Evolutionary conservation across 2,888 invertebrate species (phyloP).

Genomic region (Ophonus ardosiacus): DNA sequence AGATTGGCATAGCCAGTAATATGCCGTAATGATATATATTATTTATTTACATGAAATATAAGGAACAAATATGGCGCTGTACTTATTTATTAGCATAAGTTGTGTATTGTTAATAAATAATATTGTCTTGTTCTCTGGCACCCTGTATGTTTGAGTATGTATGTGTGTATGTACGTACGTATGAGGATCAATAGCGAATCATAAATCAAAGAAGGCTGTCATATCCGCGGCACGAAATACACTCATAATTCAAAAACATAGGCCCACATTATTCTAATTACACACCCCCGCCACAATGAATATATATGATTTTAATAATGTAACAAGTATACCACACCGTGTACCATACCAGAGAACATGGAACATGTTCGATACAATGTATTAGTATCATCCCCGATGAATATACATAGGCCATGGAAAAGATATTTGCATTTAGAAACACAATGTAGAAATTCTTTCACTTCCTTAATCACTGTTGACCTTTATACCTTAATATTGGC

Average conservation of each 20-base stretch:
- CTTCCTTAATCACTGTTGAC: too few relatives aligned
- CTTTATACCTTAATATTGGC: too few relatives aligned
- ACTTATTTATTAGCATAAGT: neutral
- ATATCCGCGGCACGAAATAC: slow-evolving; percentile 60
- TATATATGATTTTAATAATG: slow-evolving; percentile 58
- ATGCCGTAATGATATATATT: too few relatives aligned
- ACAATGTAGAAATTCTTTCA: too few relatives aligned
- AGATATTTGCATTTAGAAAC: too few relatives aligned
- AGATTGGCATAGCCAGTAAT: too few relatives aligned
- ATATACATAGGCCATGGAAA: too few relatives aligned
- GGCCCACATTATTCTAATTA: slow-evolving; percentile 62
- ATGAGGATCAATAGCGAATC: slow-evolving; percentile 62
- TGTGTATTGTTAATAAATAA: neutral
- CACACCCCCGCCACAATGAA: slow-evolving; percentile 37
- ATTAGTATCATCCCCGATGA: neutral
- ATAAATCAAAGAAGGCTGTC: slow-evolving; percentile 62
- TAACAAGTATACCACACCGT: slow-evolving; percentile 50
- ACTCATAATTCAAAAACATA: slow-evolving; percentile 63
- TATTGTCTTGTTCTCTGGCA: neutral
- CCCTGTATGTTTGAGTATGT: slow-evolving; percentile 27
- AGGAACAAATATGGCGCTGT: too few relatives aligned
- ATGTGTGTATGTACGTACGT: slow-evolving; percentile 47
- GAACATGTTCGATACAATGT: neutral
- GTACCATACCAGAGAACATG: neutral
- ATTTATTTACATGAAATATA: too few relatives aligned